A percentile compares a stretch with the other conserved stretches of the same genome.
phyloP scores from a whole-genome alignment of 2,113 vertebrate genomes.

The Mus pahari region DNA sequence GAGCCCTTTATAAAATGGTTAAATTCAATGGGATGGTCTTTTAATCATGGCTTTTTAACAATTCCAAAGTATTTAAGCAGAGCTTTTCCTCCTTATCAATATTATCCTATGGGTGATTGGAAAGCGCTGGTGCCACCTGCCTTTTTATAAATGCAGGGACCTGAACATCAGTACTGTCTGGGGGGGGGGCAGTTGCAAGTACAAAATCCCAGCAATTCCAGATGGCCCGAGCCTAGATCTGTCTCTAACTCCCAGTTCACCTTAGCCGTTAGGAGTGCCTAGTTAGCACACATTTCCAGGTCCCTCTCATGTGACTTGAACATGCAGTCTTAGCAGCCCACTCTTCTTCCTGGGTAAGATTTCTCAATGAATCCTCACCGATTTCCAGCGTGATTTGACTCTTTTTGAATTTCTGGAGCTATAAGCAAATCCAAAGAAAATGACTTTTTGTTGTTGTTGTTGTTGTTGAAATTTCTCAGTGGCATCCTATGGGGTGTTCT shows the following conservation, averaged over 20 bases:
- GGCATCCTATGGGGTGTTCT: slow-evolving; percentile 12
- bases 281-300: background rate
- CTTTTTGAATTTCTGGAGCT: slow-evolving; percentile 8
- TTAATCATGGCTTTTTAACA: background rate
- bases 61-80: background rate
- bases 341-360: background rate
- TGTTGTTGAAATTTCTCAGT: slow-evolving; percentile 31
- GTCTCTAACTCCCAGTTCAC: background rate
- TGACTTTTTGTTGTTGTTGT: slow-evolving; percentile 14
- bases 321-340: background rate
- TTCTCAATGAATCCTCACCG: slow-evolving; percentile 38
- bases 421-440: slow-evolving; percentile 40
- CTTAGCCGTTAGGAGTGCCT: background rate
- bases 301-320: background rate
- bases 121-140: background rate
- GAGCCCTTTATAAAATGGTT: background rate
- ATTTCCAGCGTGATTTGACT: background rate
- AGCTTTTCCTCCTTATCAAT: background rate
- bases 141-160: background rate
- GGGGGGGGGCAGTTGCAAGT: background rate
- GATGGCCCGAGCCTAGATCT: background rate
- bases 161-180: accelerated
- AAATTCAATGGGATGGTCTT: background rate
- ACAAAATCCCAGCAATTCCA: background rate
- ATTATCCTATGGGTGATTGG: background rate